Conservation (phyloP, 2,113 vertebrate genomes). For the Rhagologus leucostigma region DNA sequence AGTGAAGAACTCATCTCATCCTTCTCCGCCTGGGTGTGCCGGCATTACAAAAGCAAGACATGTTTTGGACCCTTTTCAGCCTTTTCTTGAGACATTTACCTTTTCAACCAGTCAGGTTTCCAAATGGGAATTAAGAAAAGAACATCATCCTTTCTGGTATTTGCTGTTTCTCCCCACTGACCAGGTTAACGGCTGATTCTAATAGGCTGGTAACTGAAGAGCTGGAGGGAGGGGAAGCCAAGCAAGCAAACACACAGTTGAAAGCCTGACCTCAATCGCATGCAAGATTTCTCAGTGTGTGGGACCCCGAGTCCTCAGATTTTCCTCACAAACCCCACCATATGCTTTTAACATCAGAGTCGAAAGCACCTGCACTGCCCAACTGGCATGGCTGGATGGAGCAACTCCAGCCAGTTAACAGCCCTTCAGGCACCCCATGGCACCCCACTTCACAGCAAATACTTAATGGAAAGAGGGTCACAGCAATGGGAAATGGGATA, state of each 20-base stretch:
- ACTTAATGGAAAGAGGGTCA: background rate
- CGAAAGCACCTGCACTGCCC: accelerated
- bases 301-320: background rate
- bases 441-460: background rate
- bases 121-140: background rate
- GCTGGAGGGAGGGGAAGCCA: background rate
- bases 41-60: background rate
- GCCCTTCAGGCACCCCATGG: background rate
- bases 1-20: background rate
- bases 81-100: background rate
- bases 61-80: background rate
- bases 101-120: background rate
- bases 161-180: slow-evolving; percentile 40
- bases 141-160: slow-evolving; percentile 13
- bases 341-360: background rate
- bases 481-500: background rate
- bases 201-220: slow-evolving; percentile 9
- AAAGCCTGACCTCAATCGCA: background rate
- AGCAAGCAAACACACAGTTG: background rate
- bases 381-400: background rate
- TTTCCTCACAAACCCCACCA: background rate
- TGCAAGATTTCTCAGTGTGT: background rate
- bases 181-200: slow-evolving; percentile 24
- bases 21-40: background rate
- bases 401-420: background rate